Evolutionary conservation across 2,113 vertebrate species (phyloP).

Genomic region (Chlorodrepanis virens): DNA sequence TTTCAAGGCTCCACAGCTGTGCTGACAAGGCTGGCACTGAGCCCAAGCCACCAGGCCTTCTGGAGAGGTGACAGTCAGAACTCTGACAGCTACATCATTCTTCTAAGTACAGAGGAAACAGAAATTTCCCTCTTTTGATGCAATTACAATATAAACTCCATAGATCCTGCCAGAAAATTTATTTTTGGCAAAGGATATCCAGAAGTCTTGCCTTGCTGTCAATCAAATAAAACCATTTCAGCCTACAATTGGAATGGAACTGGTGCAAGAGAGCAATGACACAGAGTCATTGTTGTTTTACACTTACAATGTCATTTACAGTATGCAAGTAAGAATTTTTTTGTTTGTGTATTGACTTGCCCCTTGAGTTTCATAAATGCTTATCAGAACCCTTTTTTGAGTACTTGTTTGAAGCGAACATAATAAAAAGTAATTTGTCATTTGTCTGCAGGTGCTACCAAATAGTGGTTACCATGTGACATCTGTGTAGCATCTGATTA

Average conservation of each 20-base stretch:
- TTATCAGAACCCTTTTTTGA: not conserved
- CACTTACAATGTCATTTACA: not conserved
- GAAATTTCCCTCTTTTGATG: not conserved
- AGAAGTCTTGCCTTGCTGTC: conserved; percentile 67
- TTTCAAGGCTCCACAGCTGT: not conserved
- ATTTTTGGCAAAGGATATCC: not conserved
- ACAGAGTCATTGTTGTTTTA: not conserved
- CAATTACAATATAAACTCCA: not conserved
- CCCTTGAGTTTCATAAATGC: not conserved
- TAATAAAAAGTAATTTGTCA: not conserved
- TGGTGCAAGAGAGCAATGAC: not conserved
- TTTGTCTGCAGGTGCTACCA: not conserved
- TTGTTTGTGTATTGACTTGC: not conserved
- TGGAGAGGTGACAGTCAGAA: not conserved
- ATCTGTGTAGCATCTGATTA: not conserved
- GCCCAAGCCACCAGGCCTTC: not conserved
- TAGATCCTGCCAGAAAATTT: not conserved
- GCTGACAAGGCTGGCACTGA: not conserved
- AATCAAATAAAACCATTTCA: conserved; percentile 75
- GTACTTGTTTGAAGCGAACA: not conserved
- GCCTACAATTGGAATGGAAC: conserved; percentile 16
- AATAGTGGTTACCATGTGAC: not conserved
- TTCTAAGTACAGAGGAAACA: not conserved
- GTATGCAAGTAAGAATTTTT: conserved; percentile 29
- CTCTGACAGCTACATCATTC: not conserved